Base-by-base conservation (phyloP, 2,797 vertebrate genomes). In the Mus spretus region DNA sequence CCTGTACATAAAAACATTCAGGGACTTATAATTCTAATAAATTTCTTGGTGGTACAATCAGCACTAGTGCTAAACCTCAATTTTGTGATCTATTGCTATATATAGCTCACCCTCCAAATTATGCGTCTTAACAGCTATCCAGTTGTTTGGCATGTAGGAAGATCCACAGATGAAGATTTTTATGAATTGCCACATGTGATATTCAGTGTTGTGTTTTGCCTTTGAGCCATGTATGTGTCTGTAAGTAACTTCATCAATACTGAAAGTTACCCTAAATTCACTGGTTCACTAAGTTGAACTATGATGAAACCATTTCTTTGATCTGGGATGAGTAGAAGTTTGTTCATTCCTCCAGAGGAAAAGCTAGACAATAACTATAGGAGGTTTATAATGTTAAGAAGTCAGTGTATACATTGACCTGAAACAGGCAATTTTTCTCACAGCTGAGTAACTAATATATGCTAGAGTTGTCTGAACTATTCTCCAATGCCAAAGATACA, bases 1-100 rank as follows among this genome's bases (percentile, higher is more conserved):
- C 2, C 70, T 37, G 12, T 34, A 53, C 67, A 53, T 70, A 26
- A 34, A 22, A n/a, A 9, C 5, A 7, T 50, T 70, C 8, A 53
- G 50, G 22, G 9, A 40, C 86, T 67, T 84, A 15, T 40, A n/a
- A 89, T 96, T 96, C 37, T 84, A 95, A 53, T 14, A 70, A 92
- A 47, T 78, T 96, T 8, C 6, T 47, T 59, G 72, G 10, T 55
- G 37, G 77, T 78, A 8, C 10, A 81, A n/a, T 31, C 59, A 13
- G 3, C 83, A 2, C 63, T 65, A 20, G 22, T 83, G 17, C 67
- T 31, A 13, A 9, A 67, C 55, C 6, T 5, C n/a, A n/a, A 53
- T 0, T 95, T 84, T 59, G 14, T 31, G 37, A 95, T 83, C 1
- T 53, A 91, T 0, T 65, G 10, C 24, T 84, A 79, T 0, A 77